Conservation (phyloP, 2,797 vertebrate species). For the Pipistrellus pygmaeus region DNA sequence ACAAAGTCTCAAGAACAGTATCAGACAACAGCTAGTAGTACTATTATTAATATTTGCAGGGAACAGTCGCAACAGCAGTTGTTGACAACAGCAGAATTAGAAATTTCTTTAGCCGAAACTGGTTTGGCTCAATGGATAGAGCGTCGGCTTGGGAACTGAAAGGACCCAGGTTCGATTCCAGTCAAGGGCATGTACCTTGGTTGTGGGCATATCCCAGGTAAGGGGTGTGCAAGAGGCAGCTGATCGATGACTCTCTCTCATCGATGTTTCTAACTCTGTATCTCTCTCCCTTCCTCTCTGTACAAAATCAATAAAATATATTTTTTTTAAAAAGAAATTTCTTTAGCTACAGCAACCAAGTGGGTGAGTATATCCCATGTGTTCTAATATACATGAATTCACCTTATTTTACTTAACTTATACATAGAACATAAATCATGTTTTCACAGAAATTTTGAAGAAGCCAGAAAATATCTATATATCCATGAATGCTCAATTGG, state of each 20-base stretch:
- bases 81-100: background rate
- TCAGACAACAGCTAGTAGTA: background rate
- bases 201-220: no score
- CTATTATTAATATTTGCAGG: background rate
- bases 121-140: no score
- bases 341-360: background rate
- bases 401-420: background rate
- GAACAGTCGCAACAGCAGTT: background rate
- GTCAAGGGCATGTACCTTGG: no score
- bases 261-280: no score
- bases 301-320: no score
- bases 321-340: no score
- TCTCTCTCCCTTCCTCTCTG: no score
- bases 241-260: no score
- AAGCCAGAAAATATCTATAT: background rate
- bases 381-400: background rate
- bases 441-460: conserved; percentile 1
- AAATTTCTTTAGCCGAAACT: conserved; percentile 3
- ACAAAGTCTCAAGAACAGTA: background rate
- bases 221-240: no score
- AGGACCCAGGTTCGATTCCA: no score
- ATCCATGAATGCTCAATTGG: background rate
- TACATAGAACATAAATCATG: background rate
- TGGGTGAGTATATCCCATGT: background rate
- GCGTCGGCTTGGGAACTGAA: no score